Base-by-base conservation (phyloP, 2,797 vertebrate species). In the Catamblyrhynchus diadema region DNA sequence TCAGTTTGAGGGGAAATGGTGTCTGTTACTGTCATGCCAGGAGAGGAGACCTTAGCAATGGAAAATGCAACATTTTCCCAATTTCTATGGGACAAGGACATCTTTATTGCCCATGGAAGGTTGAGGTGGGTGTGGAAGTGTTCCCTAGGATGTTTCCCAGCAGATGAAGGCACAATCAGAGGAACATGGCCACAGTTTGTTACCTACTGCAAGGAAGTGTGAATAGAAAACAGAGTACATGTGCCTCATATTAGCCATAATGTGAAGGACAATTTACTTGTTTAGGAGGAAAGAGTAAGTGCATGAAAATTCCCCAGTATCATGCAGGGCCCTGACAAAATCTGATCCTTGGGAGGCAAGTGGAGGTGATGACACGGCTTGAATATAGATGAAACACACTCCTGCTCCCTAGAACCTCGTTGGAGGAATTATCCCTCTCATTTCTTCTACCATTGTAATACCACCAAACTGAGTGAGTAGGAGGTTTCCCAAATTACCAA, bases 51-150 rank as follows among this genome's bases (percentile, higher is more conserved):
- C 50, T 88, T 24, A 32, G 30, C 53, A 28, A 51, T 35, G 22
- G 44, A 64, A 87, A 85, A 81, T 50, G 54, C 41, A 81, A 20
- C 12, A 41, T 6, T 51, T 66, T 42, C 70, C 30, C 28, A 2
- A 1, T 67, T 33, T 51, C 44, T 51, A 28, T 2, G 7, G 20
- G 28, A 48, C 12, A 48, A 61, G 33, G 44, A 61, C 18, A 3
- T 25, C 37, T 51, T 71, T 74, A 71, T 27, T 66, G 21, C 39
- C 53, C 0, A 0, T n/a, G 33, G 45, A 69, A 73, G 8, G 28
- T 44, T 0, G 0, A 48, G 28, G 12, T 41, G 33, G 11, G 8
- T n/a, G 28, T 80, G 41, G 62, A 79, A 90, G 16, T 4, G 1
- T 28, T 70, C n/a, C 35, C 22, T 16, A 21, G 27, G 45, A 22